These are phyloP conservation scores for Xestobium rufovillosum DNA, from an alignment of 2,888 invertebrate genomes.

Conservation along the genomic window DNA sequence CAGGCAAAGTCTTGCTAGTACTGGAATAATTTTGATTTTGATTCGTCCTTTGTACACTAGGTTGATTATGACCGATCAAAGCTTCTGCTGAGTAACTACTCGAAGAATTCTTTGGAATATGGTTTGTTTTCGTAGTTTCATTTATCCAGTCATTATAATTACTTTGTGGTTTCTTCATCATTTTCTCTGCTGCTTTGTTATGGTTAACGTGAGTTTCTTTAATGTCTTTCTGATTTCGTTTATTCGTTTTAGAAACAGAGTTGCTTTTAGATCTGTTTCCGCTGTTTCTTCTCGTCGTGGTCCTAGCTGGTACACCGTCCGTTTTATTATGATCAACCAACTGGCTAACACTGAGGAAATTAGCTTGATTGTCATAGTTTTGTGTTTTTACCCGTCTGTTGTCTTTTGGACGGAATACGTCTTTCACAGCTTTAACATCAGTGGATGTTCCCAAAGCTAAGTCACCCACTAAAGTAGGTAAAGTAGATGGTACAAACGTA, in stretches of 20 bases:
- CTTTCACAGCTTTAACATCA: constrained; percentile 36
- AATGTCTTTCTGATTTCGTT: constrained; percentile 10
- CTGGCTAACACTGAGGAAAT: constrained; percentile 56
- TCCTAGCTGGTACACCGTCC: constrained; percentile 27
- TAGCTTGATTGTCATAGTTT: constrained; percentile 38
- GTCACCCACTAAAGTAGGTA: constrained; percentile 56
- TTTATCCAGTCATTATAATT: constrained; percentile 15
- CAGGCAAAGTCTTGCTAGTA: constrained; percentile 29
- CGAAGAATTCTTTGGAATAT: constrained; percentile 29
- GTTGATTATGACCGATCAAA: constrained; percentile 38
- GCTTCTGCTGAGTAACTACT: constrained; percentile 43
- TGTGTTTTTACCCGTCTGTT: neutral
- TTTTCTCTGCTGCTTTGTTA: neutral
- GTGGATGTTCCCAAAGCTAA: constrained; percentile 43
- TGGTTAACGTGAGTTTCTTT: neutral
- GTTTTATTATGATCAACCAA: constrained; percentile 50
- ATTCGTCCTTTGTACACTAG: constrained; percentile 5
- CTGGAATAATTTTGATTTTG: constrained; percentile 24
- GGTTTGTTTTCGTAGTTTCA: constrained; percentile 25
- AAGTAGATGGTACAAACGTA: constrained; percentile 45
- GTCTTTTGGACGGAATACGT: neutral
- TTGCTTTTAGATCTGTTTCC: constrained; percentile 27
- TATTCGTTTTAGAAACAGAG: constrained; percentile 16
- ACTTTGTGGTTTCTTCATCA: neutral
- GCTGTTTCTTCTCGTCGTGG: constrained; percentile 32